Base-by-base conservation (phyloP, 2,888 invertebrate species). In the Macrosoma leucophasiata region DNA sequence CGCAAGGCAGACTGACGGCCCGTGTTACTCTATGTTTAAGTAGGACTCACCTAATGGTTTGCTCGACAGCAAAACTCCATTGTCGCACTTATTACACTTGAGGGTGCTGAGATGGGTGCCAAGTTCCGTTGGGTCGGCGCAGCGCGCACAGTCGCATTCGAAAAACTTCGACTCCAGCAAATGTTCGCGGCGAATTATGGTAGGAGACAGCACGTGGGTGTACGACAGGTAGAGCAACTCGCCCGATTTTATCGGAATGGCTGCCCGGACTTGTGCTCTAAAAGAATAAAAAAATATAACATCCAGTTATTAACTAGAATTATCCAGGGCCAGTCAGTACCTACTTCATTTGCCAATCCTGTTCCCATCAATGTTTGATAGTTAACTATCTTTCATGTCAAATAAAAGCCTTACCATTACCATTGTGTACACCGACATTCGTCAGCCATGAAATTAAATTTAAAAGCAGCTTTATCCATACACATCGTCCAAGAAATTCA, bases 101-200 rank as follows among this genome's bases (percentile, higher is more conserved):
- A 95, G 67, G 0, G 93, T 89, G 46, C 94, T 91, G 58, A 93
- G 86, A 57, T 93, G 88, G 0, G 94, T 93, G 5, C 90, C 91
- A 25, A 95, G 69, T 62, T 95, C 95, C 0, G 90, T 91, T 6
- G 93, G 91, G 67, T 95, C 94, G 1, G 86, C 75, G 59, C 95
- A 95, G 30, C 95, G 86, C 2, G 74, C 55, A 52, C 95, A 95
- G 15, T 85, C 86, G 65, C 95, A 95, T 10, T 86, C 85, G 66
- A 95, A 95, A 70, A 90, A 92, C 82, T 95, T 95, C 14, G 93
- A 90, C 55, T 90, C 88, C 31, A 84, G 76, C 2, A 95, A 76
- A 60, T 88, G 89, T 43, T 88, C 88, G 26, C 93, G 86, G 0
- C 95, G 85, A 19, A 89, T 70, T 8, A 89, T 58, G 0, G 95